These are phyloP conservation scores for Liopterus haemorrhoidalis DNA, from an alignment of 2,888 invertebrate species.

Conservation along the genomic window DNA sequence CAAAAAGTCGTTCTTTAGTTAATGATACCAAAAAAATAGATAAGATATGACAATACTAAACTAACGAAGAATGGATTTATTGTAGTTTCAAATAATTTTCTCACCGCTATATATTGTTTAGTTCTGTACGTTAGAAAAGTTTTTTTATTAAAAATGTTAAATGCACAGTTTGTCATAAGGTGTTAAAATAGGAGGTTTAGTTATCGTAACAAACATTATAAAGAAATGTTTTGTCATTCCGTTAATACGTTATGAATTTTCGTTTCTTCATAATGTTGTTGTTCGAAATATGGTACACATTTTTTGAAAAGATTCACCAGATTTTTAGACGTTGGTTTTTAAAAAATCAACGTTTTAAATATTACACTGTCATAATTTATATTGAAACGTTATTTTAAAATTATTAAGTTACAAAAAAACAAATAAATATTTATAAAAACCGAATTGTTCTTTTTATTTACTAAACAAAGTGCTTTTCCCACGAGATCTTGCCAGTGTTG, in stretches of 20 bases:
- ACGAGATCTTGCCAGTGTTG: no score
- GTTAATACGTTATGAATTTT: slow-evolving; percentile 11
- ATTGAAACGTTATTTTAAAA: slow-evolving; percentile 44
- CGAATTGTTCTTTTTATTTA: slow-evolving; percentile 14
- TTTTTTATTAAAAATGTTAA: slow-evolving; percentile 17
- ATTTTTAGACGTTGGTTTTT: slow-evolving; percentile 21
- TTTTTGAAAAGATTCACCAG: slow-evolving; percentile 22
- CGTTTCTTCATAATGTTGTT: no score
- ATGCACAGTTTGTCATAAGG: slow-evolving; percentile 16
- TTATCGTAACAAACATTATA: slow-evolving; percentile 18
- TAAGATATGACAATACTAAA: no score
- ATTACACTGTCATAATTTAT: slow-evolving; percentile 39
- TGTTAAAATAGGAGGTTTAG: slow-evolving; percentile 23
- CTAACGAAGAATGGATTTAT: no score
- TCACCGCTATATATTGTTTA: background rate
- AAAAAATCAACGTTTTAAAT: slow-evolving; percentile 28
- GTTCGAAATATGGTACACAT: slow-evolving; percentile 23
- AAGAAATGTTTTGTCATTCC: slow-evolving; percentile 10
- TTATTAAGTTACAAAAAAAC: slow-evolving; percentile 44
- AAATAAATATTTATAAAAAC: slow-evolving; percentile 44
- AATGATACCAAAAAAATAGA: no score
- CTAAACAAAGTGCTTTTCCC: no score
- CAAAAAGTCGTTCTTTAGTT: no score
- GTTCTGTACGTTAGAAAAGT: background rate
- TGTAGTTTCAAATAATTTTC: background rate